Evolutionary conservation across 2,113 vertebrate species (phyloP), one percentile per base, ranked within the genome.

Genomic region (Phyllostomus discolor): DNA sequence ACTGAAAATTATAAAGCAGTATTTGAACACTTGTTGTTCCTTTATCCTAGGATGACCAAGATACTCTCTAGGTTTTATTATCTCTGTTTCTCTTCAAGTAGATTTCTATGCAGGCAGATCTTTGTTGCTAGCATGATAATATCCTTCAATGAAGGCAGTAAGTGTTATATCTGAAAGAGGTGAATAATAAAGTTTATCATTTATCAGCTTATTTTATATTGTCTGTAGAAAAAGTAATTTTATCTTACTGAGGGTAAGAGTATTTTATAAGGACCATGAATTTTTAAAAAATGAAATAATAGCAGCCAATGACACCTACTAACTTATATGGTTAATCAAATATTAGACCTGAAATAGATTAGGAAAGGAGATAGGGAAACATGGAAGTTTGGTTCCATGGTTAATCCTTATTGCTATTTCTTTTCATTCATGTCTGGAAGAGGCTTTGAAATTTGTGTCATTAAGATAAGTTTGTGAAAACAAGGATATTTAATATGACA

Each of bases 181-280:
- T 52, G 4, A n/a, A 50, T 64, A n/a, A 50, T 64, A 85, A 33
- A 86, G 10, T 50, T 43, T 85, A 84, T 52, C 6, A 46, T 57
- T 84, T 48, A 72, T 88, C 15, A 80, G 10, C 0, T 86, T 86
- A 62, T 78, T 93, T 35, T 70, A 95, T 9, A 31, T 76, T 91
- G 41, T 43, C 6, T 17, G 54, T 89, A 86, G 38, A 8, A 89
- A 95, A 95, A 43, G 48, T 62, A 86, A 93, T 76, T 90, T 96
- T 81, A 82, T 94, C 38, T 94, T 33, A 64, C 7, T 46, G 14
- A 43, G 19, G 5, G 11, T 33, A 94, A 81, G 11, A 87, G 0
- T 43, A 52, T 50, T 91, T 95, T 81, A 72, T 91, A 67, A 92
- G 46, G 20, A 84, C 10, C 22, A 17, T 33, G 66, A 3, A 73